Conservation (phyloP, 2,113 vertebrate genomes). For the Nanorana parkeri region DNA sequence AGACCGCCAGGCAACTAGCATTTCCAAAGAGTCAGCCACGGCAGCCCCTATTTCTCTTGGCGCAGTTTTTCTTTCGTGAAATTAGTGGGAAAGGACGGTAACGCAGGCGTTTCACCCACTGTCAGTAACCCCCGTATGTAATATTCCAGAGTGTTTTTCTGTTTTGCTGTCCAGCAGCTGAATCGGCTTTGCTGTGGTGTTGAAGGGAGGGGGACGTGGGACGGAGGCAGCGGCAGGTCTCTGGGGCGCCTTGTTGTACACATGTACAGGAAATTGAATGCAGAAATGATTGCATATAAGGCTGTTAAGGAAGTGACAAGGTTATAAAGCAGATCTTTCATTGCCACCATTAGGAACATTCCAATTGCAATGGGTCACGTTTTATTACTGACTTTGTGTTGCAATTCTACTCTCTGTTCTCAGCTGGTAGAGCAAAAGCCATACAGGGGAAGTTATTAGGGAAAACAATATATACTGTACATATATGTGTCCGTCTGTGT, state of each 20-base stretch:
- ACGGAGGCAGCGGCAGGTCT: constrained; percentile 56
- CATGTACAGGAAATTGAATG: constrained; percentile 73
- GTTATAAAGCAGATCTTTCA: constrained; percentile 72
- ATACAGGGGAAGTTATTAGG: too few species aligned
- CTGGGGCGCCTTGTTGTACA: constrained; percentile 62
- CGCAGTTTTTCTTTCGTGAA: too few species aligned
- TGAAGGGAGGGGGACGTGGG: constrained; percentile 50
- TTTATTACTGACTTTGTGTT: constrained; percentile 63
- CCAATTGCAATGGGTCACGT: constrained; percentile 61
- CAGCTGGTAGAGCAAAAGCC: not conserved
- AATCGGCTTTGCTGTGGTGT: constrained; percentile 54
- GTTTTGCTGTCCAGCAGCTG: constrained; percentile 25
- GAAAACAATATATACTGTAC: too few species aligned
- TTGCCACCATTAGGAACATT: constrained; percentile 65
- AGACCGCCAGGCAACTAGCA: too few species aligned
- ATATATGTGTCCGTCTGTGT: too few species aligned
- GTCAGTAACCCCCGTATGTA: not conserved
- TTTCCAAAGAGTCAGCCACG: too few species aligned
- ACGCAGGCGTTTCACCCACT: not conserved
- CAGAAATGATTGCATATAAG: constrained; percentile 66
- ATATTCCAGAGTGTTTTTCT: constrained; percentile 24
- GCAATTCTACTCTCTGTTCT: constrained; percentile 62
- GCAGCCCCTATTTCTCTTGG: too few species aligned
- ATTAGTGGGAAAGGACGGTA: not conserved
- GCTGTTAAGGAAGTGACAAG: constrained; percentile 67